phyloP scores from a whole-genome alignment of 2,113 vertebrate species.

The Oryzias celebensis region DNA sequence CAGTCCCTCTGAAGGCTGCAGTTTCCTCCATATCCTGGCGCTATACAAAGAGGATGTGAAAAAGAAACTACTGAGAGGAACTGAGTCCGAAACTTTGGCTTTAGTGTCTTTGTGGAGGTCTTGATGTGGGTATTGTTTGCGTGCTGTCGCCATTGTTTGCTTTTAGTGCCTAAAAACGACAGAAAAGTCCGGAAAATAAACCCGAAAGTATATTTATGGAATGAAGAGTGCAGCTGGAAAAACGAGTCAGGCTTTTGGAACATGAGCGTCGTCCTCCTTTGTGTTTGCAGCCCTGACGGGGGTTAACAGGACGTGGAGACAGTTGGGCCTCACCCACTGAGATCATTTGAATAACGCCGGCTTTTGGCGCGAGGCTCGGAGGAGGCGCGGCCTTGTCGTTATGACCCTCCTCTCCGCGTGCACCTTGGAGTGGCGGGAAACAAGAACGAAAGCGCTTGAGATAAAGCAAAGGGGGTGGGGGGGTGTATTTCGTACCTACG shows the following conservation, averaged over 20 bases:
- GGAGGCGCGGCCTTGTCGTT: conserved; percentile 43
- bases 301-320: conserved; percentile 72
- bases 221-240: no score
- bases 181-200: no score
- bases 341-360: conserved; percentile 72
- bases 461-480: not conserved
- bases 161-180: not conserved
- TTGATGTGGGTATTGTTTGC: not conserved
- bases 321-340: conserved; percentile 73
- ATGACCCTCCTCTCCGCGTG: conserved; percentile 19
- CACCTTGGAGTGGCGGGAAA: conserved; percentile 69
- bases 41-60: conserved; percentile 65
- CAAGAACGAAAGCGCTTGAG: conserved; percentile 20
- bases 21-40: conserved; percentile 20
- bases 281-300: conserved; percentile 45
- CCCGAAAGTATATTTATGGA: no score
- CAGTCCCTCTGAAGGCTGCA: not conserved
- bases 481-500: conserved; percentile 15
- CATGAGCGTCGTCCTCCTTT: conserved; percentile 26
- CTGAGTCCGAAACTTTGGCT: conserved; percentile 23
- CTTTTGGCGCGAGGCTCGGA: conserved; percentile 61
- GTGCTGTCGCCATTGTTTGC: no score
- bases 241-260: no score
- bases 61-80: conserved; percentile 54
- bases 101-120: conserved; percentile 1